Conservation (phyloP, 1,140 invertebrate species). For the Drosophila funebris region DNA sequence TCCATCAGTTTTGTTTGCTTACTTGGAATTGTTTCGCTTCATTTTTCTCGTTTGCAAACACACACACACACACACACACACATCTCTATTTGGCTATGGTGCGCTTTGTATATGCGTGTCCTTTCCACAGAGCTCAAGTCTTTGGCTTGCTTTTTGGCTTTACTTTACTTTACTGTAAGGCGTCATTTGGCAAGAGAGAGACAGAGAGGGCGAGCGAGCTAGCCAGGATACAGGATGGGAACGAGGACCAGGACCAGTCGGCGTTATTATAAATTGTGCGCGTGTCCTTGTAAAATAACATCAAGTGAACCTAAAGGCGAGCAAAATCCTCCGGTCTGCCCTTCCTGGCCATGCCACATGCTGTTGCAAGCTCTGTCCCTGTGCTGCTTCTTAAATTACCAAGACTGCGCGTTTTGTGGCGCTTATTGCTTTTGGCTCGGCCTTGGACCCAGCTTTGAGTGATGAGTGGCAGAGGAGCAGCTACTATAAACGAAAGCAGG, state of each 20-base stretch:
- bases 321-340: background rate
- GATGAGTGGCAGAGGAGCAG: constrained; percentile 6
- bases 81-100: constrained; percentile 46
- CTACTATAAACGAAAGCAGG: no score
- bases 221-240: constrained; percentile 11
- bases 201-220: constrained; percentile 2
- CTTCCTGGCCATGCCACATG: background rate
- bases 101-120: constrained; percentile 37
- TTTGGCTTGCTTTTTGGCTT: constrained; percentile 29
- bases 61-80: constrained; percentile 50
- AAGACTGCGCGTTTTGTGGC: constrained; percentile 59
- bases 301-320: constrained; percentile 67
- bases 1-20: constrained; percentile 82
- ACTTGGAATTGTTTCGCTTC: constrained; percentile 81
- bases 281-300: constrained; percentile 81
- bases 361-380: constrained; percentile 16
- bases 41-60: constrained; percentile 78
- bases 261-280: constrained; percentile 79
- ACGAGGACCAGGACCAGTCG: constrained; percentile 13
- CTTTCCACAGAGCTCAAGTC: constrained; percentile 34
- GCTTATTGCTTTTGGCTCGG: constrained; percentile 54
- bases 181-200: constrained; percentile 30
- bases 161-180: constrained; percentile 24
- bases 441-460: constrained; percentile 31
- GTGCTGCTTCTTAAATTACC: constrained; percentile 72